Evolutionary conservation across 2,797 vertebrate species (phyloP).

Genomic region (Acanthornis magna): DNA sequence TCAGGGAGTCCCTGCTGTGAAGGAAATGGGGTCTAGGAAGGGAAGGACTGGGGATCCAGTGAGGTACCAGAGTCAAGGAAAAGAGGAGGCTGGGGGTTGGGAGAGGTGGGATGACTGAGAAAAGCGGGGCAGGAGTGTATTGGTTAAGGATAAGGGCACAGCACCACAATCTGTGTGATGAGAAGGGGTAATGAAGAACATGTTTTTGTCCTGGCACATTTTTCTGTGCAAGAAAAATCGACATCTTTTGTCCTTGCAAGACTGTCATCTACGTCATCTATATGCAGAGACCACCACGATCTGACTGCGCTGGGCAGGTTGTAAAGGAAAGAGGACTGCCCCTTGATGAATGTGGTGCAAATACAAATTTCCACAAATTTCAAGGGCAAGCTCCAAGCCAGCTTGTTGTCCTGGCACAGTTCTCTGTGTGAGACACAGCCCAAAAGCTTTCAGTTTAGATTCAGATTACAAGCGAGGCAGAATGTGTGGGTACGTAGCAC

Average conservation of each 20-base stretch:
- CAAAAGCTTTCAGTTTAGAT: neutral
- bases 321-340: neutral
- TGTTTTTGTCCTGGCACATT: neutral
- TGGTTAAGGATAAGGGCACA: neutral
- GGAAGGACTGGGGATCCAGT: neutral
- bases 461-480: neutral
- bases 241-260: neutral
- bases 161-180: too few species aligned
- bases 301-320: neutral
- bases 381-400: neutral
- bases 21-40: neutral
- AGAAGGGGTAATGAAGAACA: neutral
- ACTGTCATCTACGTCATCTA: accelerated
- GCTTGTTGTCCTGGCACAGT: neutral
- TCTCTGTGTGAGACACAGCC: neutral
- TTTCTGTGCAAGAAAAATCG: neutral
- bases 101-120: neutral
- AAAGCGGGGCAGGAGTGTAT: neutral
- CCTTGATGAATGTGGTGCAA: neutral
- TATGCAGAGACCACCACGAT: accelerated
- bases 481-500: neutral
- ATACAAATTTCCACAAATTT: neutral
- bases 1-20: neutral
- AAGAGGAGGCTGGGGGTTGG: neutral
- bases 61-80: neutral